These are phyloP conservation scores for Neosalanx taihuensis DNA, from an alignment of 2,797 vertebrate species.

Conservation along the genomic window DNA sequence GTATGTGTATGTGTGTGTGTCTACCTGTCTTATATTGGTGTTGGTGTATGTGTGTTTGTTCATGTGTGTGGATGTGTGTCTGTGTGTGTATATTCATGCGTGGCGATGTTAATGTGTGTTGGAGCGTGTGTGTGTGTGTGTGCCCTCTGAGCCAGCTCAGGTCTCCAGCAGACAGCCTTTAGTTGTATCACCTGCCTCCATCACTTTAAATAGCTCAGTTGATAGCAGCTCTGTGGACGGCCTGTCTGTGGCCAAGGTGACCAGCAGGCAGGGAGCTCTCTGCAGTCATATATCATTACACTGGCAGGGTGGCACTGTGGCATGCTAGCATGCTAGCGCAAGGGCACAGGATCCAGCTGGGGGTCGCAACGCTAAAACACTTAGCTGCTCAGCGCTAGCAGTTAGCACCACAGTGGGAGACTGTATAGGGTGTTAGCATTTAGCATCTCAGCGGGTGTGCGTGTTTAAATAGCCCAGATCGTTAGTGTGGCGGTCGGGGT, in stretches of 20 bases:
- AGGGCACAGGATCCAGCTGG: background rate
- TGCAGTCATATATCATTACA: background rate
- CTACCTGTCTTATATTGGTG: too few species aligned
- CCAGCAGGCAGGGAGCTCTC: background rate
- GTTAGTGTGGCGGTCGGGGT: background rate
- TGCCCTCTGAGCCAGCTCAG: background rate
- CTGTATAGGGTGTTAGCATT: background rate
- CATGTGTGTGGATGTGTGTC: background rate
- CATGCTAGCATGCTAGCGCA: background rate
- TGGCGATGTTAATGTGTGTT: too few species aligned
- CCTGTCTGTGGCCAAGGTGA: conserved; percentile 18
- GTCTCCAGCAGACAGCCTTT: background rate
- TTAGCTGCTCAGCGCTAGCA: background rate
- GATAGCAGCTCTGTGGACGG: background rate
- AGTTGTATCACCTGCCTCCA: background rate
- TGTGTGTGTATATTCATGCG: background rate
- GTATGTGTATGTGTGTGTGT: too few species aligned
- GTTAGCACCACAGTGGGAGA: background rate
- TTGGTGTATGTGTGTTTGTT: background rate
- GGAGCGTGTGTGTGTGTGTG: background rate
- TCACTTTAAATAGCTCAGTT: conserved; percentile 13
- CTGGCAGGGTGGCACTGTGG: background rate
- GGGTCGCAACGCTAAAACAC: background rate
- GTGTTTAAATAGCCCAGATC: background rate
- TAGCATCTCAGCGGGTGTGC: background rate